Conservation (phyloP, 2,113 vertebrate genomes). For the Illadopsis cleaveri region DNA sequence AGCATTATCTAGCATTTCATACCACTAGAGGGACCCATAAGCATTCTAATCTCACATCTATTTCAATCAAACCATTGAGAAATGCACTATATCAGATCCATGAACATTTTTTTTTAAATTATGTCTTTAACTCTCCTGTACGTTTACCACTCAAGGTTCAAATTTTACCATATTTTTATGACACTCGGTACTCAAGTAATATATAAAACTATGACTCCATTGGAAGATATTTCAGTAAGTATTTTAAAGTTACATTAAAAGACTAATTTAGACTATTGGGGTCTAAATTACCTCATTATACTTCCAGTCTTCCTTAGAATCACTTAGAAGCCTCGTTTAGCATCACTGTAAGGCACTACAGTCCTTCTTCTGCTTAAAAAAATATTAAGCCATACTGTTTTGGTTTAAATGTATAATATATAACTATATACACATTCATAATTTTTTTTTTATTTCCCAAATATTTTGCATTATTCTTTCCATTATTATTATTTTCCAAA, state of each 20-base stretch:
- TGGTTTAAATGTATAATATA: background rate
- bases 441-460: background rate
- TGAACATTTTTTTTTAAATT: background rate
- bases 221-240: background rate
- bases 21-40: constrained; percentile 53
- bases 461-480: background rate
- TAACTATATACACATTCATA: background rate
- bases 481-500: background rate
- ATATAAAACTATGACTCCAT: background rate
- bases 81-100: background rate
- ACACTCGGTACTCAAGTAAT: background rate
- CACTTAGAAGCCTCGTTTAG: background rate
- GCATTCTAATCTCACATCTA: background rate
- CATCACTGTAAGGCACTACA: background rate
- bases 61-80: background rate
- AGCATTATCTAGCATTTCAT: background rate
- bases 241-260: background rate
- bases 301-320: background rate
- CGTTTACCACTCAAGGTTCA: background rate
- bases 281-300: background rate
- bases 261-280: background rate
- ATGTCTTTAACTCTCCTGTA: background rate
- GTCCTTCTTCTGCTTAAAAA: background rate
- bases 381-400: background rate
- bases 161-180: background rate